Evolutionary conservation across 2,113 vertebrate species (phyloP).

Genomic region (Cochlearius cochlearius): DNA sequence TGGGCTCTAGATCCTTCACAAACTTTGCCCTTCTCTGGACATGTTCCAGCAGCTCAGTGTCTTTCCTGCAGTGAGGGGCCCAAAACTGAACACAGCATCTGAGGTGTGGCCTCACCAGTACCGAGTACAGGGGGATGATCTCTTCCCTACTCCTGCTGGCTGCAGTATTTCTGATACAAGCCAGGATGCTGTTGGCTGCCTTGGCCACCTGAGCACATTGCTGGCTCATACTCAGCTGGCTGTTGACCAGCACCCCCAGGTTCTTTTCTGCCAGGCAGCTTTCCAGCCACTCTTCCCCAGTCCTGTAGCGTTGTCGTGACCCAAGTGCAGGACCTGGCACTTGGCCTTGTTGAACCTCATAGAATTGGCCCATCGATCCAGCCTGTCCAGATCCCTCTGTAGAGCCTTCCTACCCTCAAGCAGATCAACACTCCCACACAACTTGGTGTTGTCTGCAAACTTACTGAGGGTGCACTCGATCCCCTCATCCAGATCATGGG

Average conservation of each 20-base stretch:
- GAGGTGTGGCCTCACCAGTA: neutral
- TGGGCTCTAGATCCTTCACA: neutral
- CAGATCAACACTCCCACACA: neutral
- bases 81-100: neutral
- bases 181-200: neutral
- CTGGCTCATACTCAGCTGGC: neutral
- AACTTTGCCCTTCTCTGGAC: neutral
- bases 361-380: rapidly evolving
- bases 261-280: rapidly evolving
- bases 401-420: neutral
- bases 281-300: neutral
- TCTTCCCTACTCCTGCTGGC: neutral
- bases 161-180: neutral
- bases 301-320: neutral
- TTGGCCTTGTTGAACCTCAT: neutral
- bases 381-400: neutral
- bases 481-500: neutral
- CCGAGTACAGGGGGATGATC: rapidly evolving
- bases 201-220: neutral
- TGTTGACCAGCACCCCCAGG: neutral
- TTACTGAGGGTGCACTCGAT: neutral
- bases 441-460: neutral
- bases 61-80: neutral
- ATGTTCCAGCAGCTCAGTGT: neutral
- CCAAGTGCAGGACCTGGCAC: neutral